Base-by-base conservation (phyloP, 2,797 vertebrate species). In the Craterocephalus amniculus region DNA sequence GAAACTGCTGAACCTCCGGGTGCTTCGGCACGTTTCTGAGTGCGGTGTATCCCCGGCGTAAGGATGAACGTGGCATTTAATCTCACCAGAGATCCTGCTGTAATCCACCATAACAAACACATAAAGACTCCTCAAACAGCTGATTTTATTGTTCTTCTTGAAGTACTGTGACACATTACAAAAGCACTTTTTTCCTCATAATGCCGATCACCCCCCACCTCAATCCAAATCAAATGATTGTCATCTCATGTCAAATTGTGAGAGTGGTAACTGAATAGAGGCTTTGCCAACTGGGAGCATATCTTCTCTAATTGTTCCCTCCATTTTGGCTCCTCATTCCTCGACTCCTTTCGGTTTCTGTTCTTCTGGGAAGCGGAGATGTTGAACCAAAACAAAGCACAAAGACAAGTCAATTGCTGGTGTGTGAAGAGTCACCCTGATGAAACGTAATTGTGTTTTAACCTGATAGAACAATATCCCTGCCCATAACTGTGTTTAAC, bases 381-480 rank as follows among this genome's bases (percentile, higher is more conserved):
- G 80, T 84, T 67, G 60, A 63, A 67, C 63, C 6, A 45, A 61
- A 71, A 57, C 61, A 43, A 76, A 75, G 62, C 34, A 83, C 71
- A 80, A 74, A 74, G 68, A 87, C 51, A 68, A 75, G 71, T 71
- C 71, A 81, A 83, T 84, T 88, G 85, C 84, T 62, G 76, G 79
- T 56, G 79, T 79, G 81, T 35, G 20, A 67, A 73, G 81, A 90
- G 88, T 91, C 74, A 82, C 72, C 79, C 83, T 83, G 85, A 85
- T 87, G 85, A 92, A 87, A 91, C 83, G 77, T 93, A 93, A 94
- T 93, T 92, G 88, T 73, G 80, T 93, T 94, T 93, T 92, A 93
- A 91, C 90, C 48, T 70, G 80, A 89, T 88, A 87, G 89, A 93
- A 90, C 92, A 94, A 92, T 93, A 94, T 92, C 87, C 72, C 84